Conservation (phyloP, 35 echinoderm and acorn worm genomes). For the Ophiothrix spiculata region DNA sequence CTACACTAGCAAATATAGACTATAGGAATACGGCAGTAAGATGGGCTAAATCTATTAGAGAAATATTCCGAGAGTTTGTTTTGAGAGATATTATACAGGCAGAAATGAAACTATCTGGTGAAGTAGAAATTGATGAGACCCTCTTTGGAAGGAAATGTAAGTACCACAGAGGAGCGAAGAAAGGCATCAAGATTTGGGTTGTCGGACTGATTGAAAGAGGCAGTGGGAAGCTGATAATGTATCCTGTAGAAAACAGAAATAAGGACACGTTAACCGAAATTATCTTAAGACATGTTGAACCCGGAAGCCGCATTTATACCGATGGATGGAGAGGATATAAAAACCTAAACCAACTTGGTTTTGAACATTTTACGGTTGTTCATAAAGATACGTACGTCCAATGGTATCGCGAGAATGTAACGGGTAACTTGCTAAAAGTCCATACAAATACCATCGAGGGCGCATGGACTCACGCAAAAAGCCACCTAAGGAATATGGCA, state of each 20-base stretch:
- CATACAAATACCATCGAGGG: slow-evolving; percentile 25
- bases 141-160: slow-evolving; percentile 6
- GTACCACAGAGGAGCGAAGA: not conserved
- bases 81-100: not conserved
- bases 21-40: not conserved
- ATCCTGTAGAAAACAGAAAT: not conserved
- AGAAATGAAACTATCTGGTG: not conserved
- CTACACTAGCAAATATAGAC: not conserved
- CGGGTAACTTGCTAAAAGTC: not conserved
- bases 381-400: slow-evolving; percentile 3
- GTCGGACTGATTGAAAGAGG: not conserved
- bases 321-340: slow-evolving; percentile 15
- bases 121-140: slow-evolving; percentile 21
- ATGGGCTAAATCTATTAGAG: not conserved
- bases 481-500: slow-evolving; percentile 3
- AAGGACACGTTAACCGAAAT: not conserved
- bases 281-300: not conserved
- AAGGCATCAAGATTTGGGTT: slow-evolving; percentile 4
- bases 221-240: not conserved
- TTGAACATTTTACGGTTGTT: slow-evolving; percentile 11
- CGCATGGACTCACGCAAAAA: slow-evolving; percentile 13
- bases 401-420: not conserved
- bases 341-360: not conserved
- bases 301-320: not conserved
- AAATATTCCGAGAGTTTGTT: not conserved